Percentiles rank a stretch among this genome's conserved stretches.
These are phyloP conservation scores for Parauchenoglanis ngamensis DNA, from an alignment of 2,797 vertebrate genomes.

Conservation along the genomic window DNA sequence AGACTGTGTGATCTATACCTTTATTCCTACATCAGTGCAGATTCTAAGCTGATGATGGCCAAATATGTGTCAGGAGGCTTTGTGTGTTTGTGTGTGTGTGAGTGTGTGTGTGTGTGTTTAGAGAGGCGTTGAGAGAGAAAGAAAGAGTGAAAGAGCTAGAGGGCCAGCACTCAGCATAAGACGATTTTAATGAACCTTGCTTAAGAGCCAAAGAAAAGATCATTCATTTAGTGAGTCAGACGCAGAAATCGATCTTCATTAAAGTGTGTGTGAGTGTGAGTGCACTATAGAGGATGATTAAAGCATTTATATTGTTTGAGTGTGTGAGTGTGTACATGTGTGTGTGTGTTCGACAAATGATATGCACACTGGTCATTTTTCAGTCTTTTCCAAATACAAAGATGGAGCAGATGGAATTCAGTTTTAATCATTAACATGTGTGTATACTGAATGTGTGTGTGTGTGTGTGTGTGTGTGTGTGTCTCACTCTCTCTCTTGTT, in stretches of 20 bases:
- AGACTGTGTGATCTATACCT: not conserved
- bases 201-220: conserved; percentile 57
- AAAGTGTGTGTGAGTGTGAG: conserved; percentile 42
- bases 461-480: not conserved
- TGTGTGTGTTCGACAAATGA: conserved; percentile 39
- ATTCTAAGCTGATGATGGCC: not conserved
- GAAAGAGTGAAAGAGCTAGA: not conserved
- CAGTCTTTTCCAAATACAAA: conserved; percentile 40
- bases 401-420: conserved; percentile 28
- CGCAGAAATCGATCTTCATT: conserved; percentile 55
- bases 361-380: conserved; percentile 37
- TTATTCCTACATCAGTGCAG: not conserved
- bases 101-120: not conserved
- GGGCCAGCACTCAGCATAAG: conserved; percentile 28
- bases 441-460: not conserved
- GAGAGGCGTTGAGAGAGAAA: not conserved
- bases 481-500: not conserved
- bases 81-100: conserved; percentile 17
- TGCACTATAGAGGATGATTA: conserved; percentile 30
- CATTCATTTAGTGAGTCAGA: conserved; percentile 48
- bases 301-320: conserved; percentile 36
- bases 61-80: not conserved
- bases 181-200: conserved; percentile 48
- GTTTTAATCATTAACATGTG: conserved; percentile 43
- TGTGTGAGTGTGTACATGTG: conserved; percentile 42